These are phyloP conservation scores for Eupithecia inturbata DNA, from an alignment of 2,888 invertebrate genomes.

Conservation along the genomic window DNA sequence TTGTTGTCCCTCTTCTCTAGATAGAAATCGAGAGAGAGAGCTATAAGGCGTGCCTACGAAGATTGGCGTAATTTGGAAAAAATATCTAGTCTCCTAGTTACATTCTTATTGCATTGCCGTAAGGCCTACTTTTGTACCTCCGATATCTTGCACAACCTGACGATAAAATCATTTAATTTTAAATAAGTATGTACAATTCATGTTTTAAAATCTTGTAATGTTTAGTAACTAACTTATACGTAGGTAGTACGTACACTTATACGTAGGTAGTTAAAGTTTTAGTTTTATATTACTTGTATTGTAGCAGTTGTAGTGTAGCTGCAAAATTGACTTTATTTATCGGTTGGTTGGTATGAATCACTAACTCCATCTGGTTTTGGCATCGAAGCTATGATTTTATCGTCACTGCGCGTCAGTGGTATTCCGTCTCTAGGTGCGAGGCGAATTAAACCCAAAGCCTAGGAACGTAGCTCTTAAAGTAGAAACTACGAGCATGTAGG, in stretches of 20 bases:
- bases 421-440: neutral
- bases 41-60: slow-evolving; percentile 42
- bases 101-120: slow-evolving; percentile 28
- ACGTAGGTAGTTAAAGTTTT: neutral
- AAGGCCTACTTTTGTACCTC: slow-evolving; percentile 37
- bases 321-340: neutral
- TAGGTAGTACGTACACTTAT: no score
- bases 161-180: slow-evolving; percentile 19
- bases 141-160: slow-evolving; percentile 20
- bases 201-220: neutral
- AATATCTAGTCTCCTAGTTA: slow-evolving; percentile 28
- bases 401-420: slow-evolving; percentile 18
- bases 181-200: neutral
- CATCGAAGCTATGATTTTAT: slow-evolving; percentile 14
- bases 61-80: slow-evolving; percentile 32
- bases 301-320: no score
- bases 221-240: neutral
- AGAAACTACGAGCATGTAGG: slow-evolving; percentile 8
- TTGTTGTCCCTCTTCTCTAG: slow-evolving; percentile 45
- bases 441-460: slow-evolving; percentile 9
- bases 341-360: neutral
- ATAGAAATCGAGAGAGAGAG: slow-evolving; percentile 53
- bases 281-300: neutral
- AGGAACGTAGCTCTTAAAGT: neutral
- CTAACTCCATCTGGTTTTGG: slow-evolving; percentile 6